A percentile compares a stretch with the other conserved stretches of the same genome.
phyloP scores from a whole-genome alignment of 1,140 invertebrate species.

The Mercenaria mercenaria region DNA sequence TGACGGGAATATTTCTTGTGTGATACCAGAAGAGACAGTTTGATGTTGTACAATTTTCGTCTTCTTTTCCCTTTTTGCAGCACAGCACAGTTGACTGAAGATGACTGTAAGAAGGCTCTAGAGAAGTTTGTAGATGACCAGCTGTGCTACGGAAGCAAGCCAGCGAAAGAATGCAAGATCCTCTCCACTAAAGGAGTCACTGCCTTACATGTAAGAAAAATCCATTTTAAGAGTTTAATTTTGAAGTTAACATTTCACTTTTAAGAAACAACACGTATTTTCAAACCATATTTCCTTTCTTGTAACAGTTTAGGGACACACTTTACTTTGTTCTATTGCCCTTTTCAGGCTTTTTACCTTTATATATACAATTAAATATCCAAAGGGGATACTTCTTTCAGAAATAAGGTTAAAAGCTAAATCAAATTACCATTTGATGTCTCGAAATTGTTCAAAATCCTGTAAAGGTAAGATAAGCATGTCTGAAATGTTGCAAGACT shows the following conservation, averaged over 20 bases:
- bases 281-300: not conserved
- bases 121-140: constrained; percentile 85
- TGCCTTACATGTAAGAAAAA: constrained; percentile 85
- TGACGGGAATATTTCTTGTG: too few relatives aligned
- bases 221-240: too few relatives aligned
- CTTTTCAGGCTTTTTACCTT: not conserved
- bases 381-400: too few relatives aligned
- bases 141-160: constrained; percentile 88
- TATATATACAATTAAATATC: too few relatives aligned
- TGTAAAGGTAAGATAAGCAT: too few relatives aligned
- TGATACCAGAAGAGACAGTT: too few relatives aligned
- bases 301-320: not conserved
- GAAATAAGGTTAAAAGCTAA: too few relatives aligned
- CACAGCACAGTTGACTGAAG: constrained; percentile 86
- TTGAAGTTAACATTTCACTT: not conserved
- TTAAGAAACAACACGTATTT: not conserved
- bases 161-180: constrained; percentile 87
- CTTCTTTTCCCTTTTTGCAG: too few relatives aligned
- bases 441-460: too few relatives aligned
- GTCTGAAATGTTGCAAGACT: too few relatives aligned
- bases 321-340: not conserved
- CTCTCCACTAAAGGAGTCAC: constrained; percentile 86
- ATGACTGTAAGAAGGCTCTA: constrained; percentile 87
- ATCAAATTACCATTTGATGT: too few relatives aligned
- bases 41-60: too few relatives aligned